Evolutionary conservation across 2,797 vertebrate species (phyloP), one percentile per base, ranked within the genome.

Genomic region (Pangasius mekongensis): DNA sequence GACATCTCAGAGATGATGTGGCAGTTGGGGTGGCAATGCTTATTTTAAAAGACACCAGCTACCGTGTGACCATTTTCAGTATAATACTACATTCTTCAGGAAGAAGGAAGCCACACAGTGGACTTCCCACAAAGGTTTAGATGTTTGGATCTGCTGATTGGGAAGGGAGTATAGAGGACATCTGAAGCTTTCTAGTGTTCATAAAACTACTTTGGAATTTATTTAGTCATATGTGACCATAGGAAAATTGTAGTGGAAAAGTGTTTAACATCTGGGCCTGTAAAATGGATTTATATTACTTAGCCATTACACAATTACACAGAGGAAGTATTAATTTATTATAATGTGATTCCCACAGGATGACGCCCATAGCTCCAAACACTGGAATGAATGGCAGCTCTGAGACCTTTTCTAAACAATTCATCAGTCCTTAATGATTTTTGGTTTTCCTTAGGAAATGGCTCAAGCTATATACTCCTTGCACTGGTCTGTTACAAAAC

Each of bases 301-400:
- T 77, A 78, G 39, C 52, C 84, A 56, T 73, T 85, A 85, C 36
- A 74, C 33, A 85, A 39, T 43, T 74, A 85, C 64, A 36, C 66
- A 56, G 27, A 36, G 69, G 33, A 39, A 85, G 22, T 73, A 56
- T 52, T 36, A 69, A 69, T 49, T 18, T 33, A 85, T 1, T 71
- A 69, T 84, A n/a, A 85, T 85, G 30, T 58, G 24, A 83, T 64
- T 83, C 58, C 80, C 80, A 43, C 58, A 64, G 58, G 36, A 83
- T 64, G 13, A 30, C 3, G 8, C 60, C 27, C 39, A 66, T 62
- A 62, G 4, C 39, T 39, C 39, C 22, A 82, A 82, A 82, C 60
- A 66, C 39, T 64, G 8, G 39, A 66, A 8, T 47, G 60, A 83
- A 64, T 64, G 1, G 81, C 60, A 66, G 0, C 3, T 83, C 24